phyloP scores from a whole-genome alignment of 2,888 invertebrate species.

The Lissonota sp. region DNA sequence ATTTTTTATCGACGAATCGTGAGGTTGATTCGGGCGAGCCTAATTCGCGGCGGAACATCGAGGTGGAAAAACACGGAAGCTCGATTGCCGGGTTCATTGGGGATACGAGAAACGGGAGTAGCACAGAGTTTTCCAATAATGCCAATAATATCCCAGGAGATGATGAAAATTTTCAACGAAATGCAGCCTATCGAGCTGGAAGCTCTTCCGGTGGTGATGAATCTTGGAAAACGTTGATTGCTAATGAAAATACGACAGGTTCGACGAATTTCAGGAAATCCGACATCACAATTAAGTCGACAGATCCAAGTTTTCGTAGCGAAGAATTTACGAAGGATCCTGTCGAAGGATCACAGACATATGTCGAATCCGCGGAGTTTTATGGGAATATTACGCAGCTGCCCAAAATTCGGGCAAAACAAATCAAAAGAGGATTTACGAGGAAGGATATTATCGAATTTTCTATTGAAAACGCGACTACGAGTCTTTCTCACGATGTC shows the following conservation, averaged over 20 bases:
- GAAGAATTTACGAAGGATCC: conserved; percentile 14
- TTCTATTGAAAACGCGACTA: conserved; percentile 1
- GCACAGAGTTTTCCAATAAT: conserved; percentile 44
- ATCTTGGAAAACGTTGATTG: conserved; percentile 29
- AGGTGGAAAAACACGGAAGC: conserved; percentile 13
- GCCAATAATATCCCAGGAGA: conserved; percentile 23
- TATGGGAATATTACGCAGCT: background rate
- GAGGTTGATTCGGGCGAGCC: background rate
- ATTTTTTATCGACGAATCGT: background rate
- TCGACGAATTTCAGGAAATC: conserved; percentile 51
- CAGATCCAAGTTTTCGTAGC: background rate
- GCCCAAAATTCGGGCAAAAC: conserved; percentile 17
- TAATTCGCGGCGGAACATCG: background rate
- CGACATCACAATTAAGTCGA: conserved; percentile 10
- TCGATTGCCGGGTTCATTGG: conserved; percentile 1
- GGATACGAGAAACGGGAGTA: background rate
- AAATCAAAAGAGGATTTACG: conserved; percentile 50
- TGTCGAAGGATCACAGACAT: background rate
- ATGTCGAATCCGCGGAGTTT: conserved; percentile 6
- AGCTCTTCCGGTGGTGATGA: conserved; percentile 10
- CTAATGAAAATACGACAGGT: conserved; percentile 20
- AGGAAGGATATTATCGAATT: conserved; percentile 6
- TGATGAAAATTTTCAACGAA: conserved; percentile 14
- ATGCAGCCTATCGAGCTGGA: conserved; percentile 11
- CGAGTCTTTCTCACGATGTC: background rate